These are phyloP conservation scores for Danio rerio DNA, from an alignment of 2,113 vertebrate species.

Conservation along the genomic window DNA sequence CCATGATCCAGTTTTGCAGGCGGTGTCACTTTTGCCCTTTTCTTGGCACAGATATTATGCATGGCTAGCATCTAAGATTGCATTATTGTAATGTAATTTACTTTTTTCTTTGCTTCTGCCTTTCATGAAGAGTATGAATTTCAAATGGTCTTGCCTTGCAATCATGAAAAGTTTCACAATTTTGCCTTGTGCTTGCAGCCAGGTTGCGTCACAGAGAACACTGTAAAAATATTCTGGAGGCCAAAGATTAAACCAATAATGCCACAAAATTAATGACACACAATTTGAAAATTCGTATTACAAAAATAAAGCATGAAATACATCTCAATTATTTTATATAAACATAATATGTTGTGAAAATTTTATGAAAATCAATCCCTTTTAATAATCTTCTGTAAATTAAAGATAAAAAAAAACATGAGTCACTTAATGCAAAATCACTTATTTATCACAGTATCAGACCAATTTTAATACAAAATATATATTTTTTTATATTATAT, in stretches of 20 bases:
- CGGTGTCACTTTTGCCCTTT: conserved; percentile 12
- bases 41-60: not conserved
- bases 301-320: not conserved
- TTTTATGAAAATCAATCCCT: too few relatives aligned
- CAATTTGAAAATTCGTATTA: not conserved
- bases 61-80: not conserved
- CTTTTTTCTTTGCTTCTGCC: not conserved
- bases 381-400: too few relatives aligned
- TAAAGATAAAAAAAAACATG: too few relatives aligned
- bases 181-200: not conserved
- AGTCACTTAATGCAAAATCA: too few relatives aligned
- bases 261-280: not conserved
- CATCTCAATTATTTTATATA: too few relatives aligned
- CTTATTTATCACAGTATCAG: too few relatives aligned
- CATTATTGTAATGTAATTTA: conserved; percentile 18
- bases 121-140: not conserved
- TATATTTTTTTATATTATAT: too few relatives aligned
- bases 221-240: not conserved
- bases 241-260: not conserved
- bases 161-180: not conserved
- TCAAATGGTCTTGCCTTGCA: not conserved
- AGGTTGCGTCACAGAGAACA: not conserved
- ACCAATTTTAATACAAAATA: too few relatives aligned
- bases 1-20: conserved; percentile 39
- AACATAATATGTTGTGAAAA: too few relatives aligned